Conservation (phyloP, 2,888 invertebrate genomes). For the Reticulitermes lucifugus region DNA sequence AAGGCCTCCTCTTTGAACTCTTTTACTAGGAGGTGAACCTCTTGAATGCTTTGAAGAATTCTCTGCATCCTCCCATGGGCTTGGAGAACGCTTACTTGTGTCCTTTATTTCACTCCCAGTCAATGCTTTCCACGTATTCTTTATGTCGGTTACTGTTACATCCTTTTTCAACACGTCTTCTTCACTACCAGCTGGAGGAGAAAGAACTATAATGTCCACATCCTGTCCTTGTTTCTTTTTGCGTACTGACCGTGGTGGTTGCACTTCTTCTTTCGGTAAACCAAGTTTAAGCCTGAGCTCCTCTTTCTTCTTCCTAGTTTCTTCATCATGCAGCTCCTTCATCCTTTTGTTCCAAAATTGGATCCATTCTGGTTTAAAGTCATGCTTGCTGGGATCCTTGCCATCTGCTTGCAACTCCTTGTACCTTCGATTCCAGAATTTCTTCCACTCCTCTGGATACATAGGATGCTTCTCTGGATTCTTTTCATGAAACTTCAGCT, state of each 20-base stretch:
- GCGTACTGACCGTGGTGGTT: not conserved
- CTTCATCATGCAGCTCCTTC: slow-evolving; percentile 80
- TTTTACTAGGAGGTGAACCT: not conserved
- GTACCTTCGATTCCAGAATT: slow-evolving; percentile 87
- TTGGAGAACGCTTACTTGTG: slow-evolving; percentile 58
- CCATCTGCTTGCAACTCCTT: slow-evolving; percentile 81
- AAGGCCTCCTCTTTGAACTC: not conserved
- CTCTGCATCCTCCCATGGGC: slow-evolving; percentile 62
- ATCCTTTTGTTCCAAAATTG: slow-evolving; percentile 85
- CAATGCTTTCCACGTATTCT: slow-evolving; percentile 57
- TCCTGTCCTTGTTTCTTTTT: not conserved
- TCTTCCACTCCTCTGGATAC: slow-evolving; percentile 91
- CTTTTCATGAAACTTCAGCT: slow-evolving; percentile 80
- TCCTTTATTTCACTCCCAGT: slow-evolving; percentile 57
- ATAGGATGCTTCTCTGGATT: slow-evolving; percentile 90
- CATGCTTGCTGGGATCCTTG: slow-evolving; percentile 81
- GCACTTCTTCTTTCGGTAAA: slow-evolving; percentile 62
- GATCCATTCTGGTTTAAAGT: slow-evolving; percentile 92
- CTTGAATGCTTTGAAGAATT: not conserved
- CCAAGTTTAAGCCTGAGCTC: slow-evolving; percentile 75
- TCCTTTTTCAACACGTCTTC: slow-evolving; percentile 57
- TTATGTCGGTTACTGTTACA: slow-evolving; percentile 56
- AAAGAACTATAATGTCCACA: slow-evolving; percentile 1
- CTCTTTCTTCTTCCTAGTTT: slow-evolving; percentile 73
- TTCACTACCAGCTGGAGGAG: slow-evolving; percentile 53